phyloP scores from a whole-genome alignment of 2,113 vertebrate genomes.

The Chloebia gouldiae region DNA sequence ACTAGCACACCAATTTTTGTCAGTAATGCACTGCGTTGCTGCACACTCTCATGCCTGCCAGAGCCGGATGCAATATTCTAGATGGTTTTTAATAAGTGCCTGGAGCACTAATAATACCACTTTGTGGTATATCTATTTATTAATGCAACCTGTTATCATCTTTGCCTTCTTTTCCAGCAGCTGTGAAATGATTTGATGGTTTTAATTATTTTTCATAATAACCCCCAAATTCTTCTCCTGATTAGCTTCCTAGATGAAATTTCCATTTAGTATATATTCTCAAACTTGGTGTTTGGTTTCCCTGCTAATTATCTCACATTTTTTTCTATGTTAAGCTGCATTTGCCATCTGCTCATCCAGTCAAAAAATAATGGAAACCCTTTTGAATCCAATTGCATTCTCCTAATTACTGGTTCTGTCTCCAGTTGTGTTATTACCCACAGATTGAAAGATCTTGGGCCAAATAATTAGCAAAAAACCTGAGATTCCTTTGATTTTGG shows the following conservation, averaged over 20 bases:
- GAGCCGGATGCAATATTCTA: neutral
- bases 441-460: constrained; percentile 26
- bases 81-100: neutral
- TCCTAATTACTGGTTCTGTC: constrained; percentile 45
- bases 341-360: constrained; percentile 65
- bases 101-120: neutral
- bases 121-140: constrained; percentile 11
- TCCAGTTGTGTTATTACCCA: constrained; percentile 49
- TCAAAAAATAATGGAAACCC: constrained; percentile 53
- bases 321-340: constrained; percentile 43
- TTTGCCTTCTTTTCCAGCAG: constrained; percentile 27
- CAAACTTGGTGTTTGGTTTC: constrained; percentile 57
- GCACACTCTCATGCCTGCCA: neutral
- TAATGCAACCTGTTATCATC: constrained; percentile 44
- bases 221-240: constrained; percentile 51
- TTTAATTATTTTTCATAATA: constrained; percentile 59
- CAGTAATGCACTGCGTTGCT: neutral
- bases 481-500: constrained; percentile 23
- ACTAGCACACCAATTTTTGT: neutral
- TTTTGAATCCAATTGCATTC: constrained; percentile 30
- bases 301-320: constrained; percentile 54
- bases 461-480: constrained; percentile 34
- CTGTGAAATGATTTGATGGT: constrained; percentile 35
- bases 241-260: constrained; percentile 64
- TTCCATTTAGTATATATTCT: constrained; percentile 57